Conservation (phyloP, 2,113 vertebrate species). For the Gymnocephalus cernua region DNA sequence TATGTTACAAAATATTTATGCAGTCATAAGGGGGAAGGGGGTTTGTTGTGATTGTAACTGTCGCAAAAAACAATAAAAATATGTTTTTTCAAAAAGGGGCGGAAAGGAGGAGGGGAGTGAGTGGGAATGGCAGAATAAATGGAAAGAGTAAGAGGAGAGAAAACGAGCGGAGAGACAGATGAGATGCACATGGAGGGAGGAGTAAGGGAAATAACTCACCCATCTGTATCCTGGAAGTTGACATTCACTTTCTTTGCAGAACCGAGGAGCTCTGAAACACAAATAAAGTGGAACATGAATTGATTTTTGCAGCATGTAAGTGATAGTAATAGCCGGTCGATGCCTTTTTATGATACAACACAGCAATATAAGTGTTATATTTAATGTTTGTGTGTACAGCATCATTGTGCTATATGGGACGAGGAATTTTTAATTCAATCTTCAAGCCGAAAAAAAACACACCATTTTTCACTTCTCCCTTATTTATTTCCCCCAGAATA, state of each 20-base stretch:
- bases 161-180: too few relatives aligned
- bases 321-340: not conserved
- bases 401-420: not conserved
- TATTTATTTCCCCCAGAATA: not conserved
- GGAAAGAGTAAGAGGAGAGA: too few relatives aligned
- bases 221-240: constrained; percentile 87
- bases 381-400: not conserved
- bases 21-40: too few relatives aligned
- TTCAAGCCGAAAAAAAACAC: not conserved
- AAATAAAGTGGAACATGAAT: constrained; percentile 34
- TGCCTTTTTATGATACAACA: not conserved
- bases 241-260: constrained; percentile 87
- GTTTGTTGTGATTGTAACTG: too few relatives aligned
- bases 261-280: constrained; percentile 83
- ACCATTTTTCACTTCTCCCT: not conserved
- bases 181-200: not conserved
- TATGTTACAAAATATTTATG: too few relatives aligned
- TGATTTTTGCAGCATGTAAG: constrained; percentile 12
- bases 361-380: not conserved
- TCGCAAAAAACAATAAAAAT: too few relatives aligned
- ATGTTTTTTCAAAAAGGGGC: too few relatives aligned
- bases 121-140: too few relatives aligned
- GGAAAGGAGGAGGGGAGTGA: not conserved
- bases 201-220: constrained; percentile 74
- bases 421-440: not conserved